Base-by-base conservation (phyloP, 2,888 invertebrate genomes). In the Lasioglossum calceatum region DNA sequence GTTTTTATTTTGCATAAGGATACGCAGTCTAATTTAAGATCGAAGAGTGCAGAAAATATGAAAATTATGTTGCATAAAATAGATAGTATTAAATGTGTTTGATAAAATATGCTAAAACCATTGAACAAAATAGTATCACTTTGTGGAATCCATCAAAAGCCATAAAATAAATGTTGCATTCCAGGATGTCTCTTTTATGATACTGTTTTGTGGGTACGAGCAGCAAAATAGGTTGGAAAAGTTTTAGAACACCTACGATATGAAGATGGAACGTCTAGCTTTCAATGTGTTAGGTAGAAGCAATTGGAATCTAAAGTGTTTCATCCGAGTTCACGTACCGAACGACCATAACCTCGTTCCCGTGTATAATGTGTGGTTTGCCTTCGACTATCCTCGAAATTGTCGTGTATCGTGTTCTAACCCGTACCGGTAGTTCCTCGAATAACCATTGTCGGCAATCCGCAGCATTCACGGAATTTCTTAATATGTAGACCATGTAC, bases 261-360 rank as follows among this genome's bases (percentile, higher is more conserved):
- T 32, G 19, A 47, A 19, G n/a, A n/a, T n/a, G 36, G n/a, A 23
- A 42, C 14, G 27, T 19, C 1, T 27, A 39, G 67, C 70, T 83
- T 78, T 71, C 75, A 78, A 82, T 44, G 81, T 64, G 67, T 85
- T 67, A 76, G 82, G 82, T 58, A 74, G 84, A 80, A 78, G 81
- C 80, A 86, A 82, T 84, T 67, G 89, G 87, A 89, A 90, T 91
- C 81, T 88, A 82, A 89, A 91, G 79, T 86, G 87, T 89, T 89
- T 87, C 88, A 80, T 81, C 79, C 70, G 84, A 89, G 87, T 88
- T 89, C 88, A 82, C 79, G 86, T 86, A 84, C n/a, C 78, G 83
- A 84, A 85, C 82, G 80, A 76, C 82, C 79, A 58, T 83, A 86
- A 82, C 74, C 84, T 80, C 82, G 81, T 79, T 81, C 58, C 64